Evolutionary conservation across 2,888 invertebrate genomes (phyloP).

Genomic region (Troides aeacus): DNA sequence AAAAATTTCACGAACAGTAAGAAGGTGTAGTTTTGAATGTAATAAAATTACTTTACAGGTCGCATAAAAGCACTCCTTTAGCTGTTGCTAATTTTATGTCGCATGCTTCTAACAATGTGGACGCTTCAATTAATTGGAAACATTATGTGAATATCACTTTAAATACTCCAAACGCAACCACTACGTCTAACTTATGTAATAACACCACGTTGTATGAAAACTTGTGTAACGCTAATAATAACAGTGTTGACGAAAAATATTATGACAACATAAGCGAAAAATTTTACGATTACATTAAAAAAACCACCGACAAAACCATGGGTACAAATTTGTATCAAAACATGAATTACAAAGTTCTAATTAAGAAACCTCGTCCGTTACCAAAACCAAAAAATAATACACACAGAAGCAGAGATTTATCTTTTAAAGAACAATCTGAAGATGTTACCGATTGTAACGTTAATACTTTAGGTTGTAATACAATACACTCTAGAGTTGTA

Average conservation of each 20-base stretch:
- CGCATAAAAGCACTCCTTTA: slow-evolving; percentile 6
- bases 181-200: background rate
- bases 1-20: background rate
- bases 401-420: too few relatives aligned
- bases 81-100: slow-evolving; percentile 12
- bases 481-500: background rate
- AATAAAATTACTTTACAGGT: slow-evolving; percentile 21
- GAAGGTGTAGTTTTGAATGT: background rate
- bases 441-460: background rate
- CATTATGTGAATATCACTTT: background rate
- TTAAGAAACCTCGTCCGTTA: slow-evolving; percentile 5
- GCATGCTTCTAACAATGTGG: slow-evolving; percentile 19
- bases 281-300: background rate
- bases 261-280: slow-evolving; percentile 4
- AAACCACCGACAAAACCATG: slow-evolving; percentile 3
- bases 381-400: background rate
- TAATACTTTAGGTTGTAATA: background rate
- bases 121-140: slow-evolving; percentile 19
- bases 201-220: slow-evolving; percentile 26
- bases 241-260: slow-evolving; percentile 32
- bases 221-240: slow-evolving; percentile 17
- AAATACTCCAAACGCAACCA: slow-evolving; percentile 1
- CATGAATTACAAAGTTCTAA: background rate
- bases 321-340: slow-evolving; percentile 17
- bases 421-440: background rate